Percentiles rank a stretch among this genome's conserved stretches.
Conservation (phyloP, 2,888 invertebrate species). For the Lasioglossum oenotherae region DNA sequence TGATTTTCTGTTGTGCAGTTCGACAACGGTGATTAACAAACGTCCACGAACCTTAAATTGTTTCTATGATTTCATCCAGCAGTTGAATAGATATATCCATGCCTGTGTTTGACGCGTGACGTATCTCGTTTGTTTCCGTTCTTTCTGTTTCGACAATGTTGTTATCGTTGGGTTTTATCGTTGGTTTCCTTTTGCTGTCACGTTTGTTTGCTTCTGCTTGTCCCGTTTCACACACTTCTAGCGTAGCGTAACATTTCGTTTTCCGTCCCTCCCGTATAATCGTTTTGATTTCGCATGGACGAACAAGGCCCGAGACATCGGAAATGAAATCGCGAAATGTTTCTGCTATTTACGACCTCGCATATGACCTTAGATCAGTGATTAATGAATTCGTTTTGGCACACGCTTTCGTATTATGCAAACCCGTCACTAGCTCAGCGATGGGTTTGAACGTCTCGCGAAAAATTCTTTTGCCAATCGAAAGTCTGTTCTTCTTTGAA, state of each 20-base stretch:
- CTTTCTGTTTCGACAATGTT: not conserved
- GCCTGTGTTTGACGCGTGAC: constrained; percentile 35
- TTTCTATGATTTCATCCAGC: constrained; percentile 38
- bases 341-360: too few relatives aligned
- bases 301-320: constrained; percentile 43
- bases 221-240: constrained; percentile 36
- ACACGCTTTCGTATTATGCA: too few relatives aligned
- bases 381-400: too few relatives aligned
- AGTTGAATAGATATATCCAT: not conserved
- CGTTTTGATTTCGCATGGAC: constrained; percentile 35
- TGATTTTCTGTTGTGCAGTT: not conserved
- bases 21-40: not conserved
- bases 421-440: not conserved
- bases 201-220: constrained; percentile 45
- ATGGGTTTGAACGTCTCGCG: not conserved
- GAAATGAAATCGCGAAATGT: not conserved
- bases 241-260: constrained; percentile 38
- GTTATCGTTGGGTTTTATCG: not conserved
- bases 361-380: too few relatives aligned
- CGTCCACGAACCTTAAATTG: constrained; percentile 27
- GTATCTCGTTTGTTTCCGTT: not conserved
- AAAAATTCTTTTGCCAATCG: not conserved
- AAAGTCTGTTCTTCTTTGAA: not conserved
- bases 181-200: not conserved
- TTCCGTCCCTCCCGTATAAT: constrained; percentile 26